A percentile compares a stretch with the other conserved stretches of the same genome.
Evolutionary conservation across 2,113 vertebrate species (phyloP).

Genomic region (Anser brachyrhynchus): DNA sequence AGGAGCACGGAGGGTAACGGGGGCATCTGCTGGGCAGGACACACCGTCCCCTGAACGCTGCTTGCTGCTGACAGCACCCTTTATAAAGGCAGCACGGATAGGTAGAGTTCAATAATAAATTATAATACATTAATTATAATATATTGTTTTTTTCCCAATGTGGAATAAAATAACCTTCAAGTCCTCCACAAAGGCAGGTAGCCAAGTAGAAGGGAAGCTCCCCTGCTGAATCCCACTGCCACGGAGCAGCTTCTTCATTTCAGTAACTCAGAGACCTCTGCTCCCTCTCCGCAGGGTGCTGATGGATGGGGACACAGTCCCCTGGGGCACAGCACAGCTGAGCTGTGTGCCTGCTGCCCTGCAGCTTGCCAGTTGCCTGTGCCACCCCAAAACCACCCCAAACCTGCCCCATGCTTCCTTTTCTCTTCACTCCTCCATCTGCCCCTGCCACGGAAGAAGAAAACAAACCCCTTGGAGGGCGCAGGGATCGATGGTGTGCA

Average conservation of each 20-base stretch:
- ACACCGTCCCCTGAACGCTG: not conserved
- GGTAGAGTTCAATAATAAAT: not conserved
- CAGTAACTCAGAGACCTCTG: not conserved
- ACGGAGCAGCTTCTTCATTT: not conserved
- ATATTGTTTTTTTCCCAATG: too few relatives aligned
- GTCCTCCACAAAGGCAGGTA: not conserved
- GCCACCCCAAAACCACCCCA: too few relatives aligned
- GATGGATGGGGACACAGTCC: not conserved
- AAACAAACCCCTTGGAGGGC: not conserved
- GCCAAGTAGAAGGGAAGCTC: not conserved
- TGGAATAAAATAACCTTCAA: not conserved
- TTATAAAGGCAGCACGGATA: not conserved
- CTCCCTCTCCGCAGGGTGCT: not conserved
- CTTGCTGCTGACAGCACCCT: not conserved
- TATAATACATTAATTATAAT: too few relatives aligned
- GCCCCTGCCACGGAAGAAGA: not conserved
- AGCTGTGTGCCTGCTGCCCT: not conserved
- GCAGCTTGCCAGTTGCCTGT: fast-evolving
- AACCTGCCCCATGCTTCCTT: not conserved
- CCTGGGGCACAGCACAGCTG: not conserved
- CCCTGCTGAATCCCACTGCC: not conserved
- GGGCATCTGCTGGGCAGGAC: not conserved
- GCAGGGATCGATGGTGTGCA: not conserved
- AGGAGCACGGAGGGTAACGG: not conserved
- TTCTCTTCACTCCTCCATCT: not conserved